These are phyloP conservation scores for Tachina fera DNA, from an alignment of 2,888 invertebrate species.

Conservation along the genomic window DNA sequence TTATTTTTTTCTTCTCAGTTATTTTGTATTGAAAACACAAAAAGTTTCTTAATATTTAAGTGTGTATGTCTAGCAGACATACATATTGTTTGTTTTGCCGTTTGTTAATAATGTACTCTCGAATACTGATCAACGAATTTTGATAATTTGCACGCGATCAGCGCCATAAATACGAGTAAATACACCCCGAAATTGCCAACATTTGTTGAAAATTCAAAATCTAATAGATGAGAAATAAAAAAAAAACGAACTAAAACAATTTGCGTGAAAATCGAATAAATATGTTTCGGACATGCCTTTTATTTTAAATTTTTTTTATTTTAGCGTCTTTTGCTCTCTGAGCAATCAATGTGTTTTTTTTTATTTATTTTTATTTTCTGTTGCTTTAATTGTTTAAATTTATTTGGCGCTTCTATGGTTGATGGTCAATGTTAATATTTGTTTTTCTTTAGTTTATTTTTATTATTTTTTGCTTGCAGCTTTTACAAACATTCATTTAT, in stretches of 20 bases:
- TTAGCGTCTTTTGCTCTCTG: slow-evolving; percentile 38
- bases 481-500: slow-evolving; percentile 10
- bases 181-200: slow-evolving; percentile 54
- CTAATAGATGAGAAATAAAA: slow-evolving; percentile 29
- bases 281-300: slow-evolving; percentile 15
- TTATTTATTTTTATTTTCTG: background rate
- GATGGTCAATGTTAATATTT: slow-evolving; percentile 36
- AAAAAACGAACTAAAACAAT: slow-evolving; percentile 66
- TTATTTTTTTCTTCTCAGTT: background rate
- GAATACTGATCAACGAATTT: slow-evolving; percentile 60
- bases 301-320: slow-evolving; percentile 70
- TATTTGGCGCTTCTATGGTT: slow-evolving; percentile 25
- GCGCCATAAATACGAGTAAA: slow-evolving; percentile 40
- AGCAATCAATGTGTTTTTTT: slow-evolving; percentile 5
- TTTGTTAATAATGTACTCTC: slow-evolving; percentile 42
- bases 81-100: slow-evolving; percentile 4
- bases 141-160: slow-evolving; percentile 71
- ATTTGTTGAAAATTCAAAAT: slow-evolving; percentile 66
- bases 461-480: background rate
- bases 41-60: slow-evolving; percentile 8
- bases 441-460: background rate
- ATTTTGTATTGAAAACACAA: background rate
- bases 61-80: background rate
- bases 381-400: slow-evolving; percentile 26
- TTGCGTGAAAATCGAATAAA: slow-evolving; percentile 70